Evolutionary conservation across 2,797 vertebrate genomes (phyloP).

Genomic region (Notoglanidium macrostoma): DNA sequence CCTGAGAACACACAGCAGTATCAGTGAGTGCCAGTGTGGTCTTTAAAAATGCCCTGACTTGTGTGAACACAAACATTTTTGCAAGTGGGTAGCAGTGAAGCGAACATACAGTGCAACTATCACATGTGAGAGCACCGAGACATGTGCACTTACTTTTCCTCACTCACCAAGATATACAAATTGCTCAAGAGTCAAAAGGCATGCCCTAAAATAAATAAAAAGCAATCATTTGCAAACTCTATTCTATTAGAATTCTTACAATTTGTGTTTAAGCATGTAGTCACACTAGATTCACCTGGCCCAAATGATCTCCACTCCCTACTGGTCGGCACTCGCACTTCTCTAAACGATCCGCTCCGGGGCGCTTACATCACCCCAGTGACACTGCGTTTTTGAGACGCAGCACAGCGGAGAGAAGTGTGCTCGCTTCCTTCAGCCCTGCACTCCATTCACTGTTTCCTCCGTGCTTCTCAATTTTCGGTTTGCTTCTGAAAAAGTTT

Average conservation of each 20-base stretch:
- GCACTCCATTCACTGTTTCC: too few relatives aligned
- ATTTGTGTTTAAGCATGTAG: background rate
- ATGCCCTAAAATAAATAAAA: background rate
- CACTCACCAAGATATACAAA: background rate
- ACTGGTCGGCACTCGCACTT: too few relatives aligned
- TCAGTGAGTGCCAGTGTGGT: background rate
- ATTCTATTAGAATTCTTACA: background rate
- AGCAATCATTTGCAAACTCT: background rate
- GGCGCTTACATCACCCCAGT: too few relatives aligned
- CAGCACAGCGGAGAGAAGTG: too few relatives aligned
- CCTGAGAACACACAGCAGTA: background rate
- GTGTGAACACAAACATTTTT: background rate
- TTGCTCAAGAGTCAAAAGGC: background rate
- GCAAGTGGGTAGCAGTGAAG: background rate
- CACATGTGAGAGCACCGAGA: background rate
- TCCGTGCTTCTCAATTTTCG: too few relatives aligned
- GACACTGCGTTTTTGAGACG: too few relatives aligned
- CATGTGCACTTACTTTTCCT: background rate
- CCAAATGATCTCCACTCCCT: too few relatives aligned
- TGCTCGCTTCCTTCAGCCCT: too few relatives aligned
- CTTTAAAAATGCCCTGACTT: background rate
- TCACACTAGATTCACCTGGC: too few relatives aligned
- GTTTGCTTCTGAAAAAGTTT: too few relatives aligned
- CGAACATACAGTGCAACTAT: background rate
- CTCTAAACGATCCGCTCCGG: too few relatives aligned